Evolutionary conservation across 2,113 vertebrate genomes (phyloP), one percentile per base, ranked within the genome.

Genomic region (Brachionichthys hirsutus): DNA sequence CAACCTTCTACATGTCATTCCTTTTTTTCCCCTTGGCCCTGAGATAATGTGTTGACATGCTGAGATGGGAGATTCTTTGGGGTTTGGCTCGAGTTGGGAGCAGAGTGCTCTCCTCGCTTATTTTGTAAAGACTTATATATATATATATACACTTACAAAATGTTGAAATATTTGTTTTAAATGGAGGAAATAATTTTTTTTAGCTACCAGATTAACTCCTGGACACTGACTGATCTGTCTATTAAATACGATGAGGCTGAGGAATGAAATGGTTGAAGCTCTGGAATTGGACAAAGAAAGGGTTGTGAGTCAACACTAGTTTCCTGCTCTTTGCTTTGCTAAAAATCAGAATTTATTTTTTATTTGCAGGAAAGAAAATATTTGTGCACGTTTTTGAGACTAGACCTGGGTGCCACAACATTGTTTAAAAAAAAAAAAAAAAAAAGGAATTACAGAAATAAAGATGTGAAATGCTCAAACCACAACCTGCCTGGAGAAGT

Each of bases 331-430:
- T 90, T 91, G 84, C 85, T 90, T 90, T 90, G 87, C 88, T 90
- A 73, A 64, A n/a, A 85, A 78, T 88, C 83, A 81, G 83, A 87
- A 85, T 82, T 84, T 87, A 81, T 85, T 89, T 85, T 87, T 89
- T 86, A 87, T 89, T 89, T 90, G 82, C 89, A 88, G 84, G 87
- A 87, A 83, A 86, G 24, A 48, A 52, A 48, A 20, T 77, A 79
- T 90, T 89, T 91, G 87, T 92, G 90, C 91, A 92, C 88, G 85
- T 91, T 90, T 90, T 87, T 90, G 87, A 90, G 85, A 91, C 88
- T 91, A 91, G 90, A 90, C 80, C 86, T 90, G 88, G 87, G 88
- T 92, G 89, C 90, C 89, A 90, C 89, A 87, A 85, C 81, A 85
- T 88, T 92, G 89, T 89, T 89, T 75, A 84, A 91, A 85, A 86